Conservation (phyloP, 1,140 invertebrate species). For the Drosophila oshimai region DNA sequence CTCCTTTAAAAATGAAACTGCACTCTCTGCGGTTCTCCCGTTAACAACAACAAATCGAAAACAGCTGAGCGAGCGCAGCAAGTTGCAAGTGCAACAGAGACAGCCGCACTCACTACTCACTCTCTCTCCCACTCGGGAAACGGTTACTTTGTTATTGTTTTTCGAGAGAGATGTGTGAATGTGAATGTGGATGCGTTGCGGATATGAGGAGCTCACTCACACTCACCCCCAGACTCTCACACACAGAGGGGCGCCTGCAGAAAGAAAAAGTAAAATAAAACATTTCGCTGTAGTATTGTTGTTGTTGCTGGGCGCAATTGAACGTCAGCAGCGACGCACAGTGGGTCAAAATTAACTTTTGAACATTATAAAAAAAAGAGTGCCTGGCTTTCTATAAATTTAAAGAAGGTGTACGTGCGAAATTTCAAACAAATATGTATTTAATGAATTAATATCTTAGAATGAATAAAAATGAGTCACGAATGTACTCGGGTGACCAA, state of each 20-base stretch:
- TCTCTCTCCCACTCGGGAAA: slow-evolving; percentile 12
- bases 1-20: slow-evolving; percentile 3
- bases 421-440: too few species aligned
- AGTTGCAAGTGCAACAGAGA: slow-evolving; percentile 21
- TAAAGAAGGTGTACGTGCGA: too few species aligned
- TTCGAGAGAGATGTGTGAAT: slow-evolving; percentile 33
- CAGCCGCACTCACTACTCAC: background rate
- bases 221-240: slow-evolving; percentile 17
- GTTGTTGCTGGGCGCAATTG: slow-evolving; percentile 66
- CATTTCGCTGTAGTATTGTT: slow-evolving; percentile 37
- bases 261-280: slow-evolving; percentile 61
- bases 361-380: too few species aligned
- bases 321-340: slow-evolving; percentile 49
- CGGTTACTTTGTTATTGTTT: slow-evolving; percentile 32
- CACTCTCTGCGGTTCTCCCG: slow-evolving; percentile 11
- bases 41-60: slow-evolving; percentile 32
- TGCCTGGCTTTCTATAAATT: too few species aligned
- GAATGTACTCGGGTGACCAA: too few species aligned
- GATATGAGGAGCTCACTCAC: slow-evolving; percentile 18
- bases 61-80: slow-evolving; percentile 15
- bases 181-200: slow-evolving; percentile 11
- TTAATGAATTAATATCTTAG: too few species aligned
- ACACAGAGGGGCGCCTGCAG: slow-evolving; percentile 27
- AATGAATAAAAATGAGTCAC: too few species aligned
- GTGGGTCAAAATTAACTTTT: background rate